These are phyloP conservation scores for Thunnus maccoyii DNA, from an alignment of 2,113 vertebrate species.

Conservation along the genomic window DNA sequence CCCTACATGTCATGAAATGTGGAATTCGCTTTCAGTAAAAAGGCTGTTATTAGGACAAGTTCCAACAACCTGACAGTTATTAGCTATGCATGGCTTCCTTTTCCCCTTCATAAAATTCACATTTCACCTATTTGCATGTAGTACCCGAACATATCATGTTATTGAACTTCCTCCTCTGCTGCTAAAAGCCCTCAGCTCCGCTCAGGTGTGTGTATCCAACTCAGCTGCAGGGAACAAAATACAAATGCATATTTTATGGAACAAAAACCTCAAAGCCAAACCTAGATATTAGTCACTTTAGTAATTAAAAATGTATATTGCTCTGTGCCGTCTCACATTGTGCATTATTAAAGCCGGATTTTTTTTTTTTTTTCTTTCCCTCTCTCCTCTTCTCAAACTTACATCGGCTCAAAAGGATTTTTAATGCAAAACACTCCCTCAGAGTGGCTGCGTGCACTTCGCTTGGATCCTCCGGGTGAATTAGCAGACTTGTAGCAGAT, in stretches of 20 bases:
- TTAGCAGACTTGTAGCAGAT: slow-evolving; percentile 93
- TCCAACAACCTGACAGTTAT: slow-evolving; percentile 46
- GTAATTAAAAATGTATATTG: slow-evolving; percentile 99
- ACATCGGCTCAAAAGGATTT: slow-evolving; percentile 97
- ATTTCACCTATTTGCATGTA: slow-evolving; percentile 57
- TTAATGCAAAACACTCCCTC: slow-evolving; percentile 96
- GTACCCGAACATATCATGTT: slow-evolving; percentile 89
- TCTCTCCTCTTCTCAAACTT: slow-evolving; percentile 87
- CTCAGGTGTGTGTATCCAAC: slow-evolving; percentile 77
- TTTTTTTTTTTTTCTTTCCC: slow-evolving; percentile 53
- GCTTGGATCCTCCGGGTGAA: slow-evolving; percentile 92
- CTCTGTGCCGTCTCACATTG: slow-evolving; percentile 92
- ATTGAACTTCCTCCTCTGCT: slow-evolving; percentile 16
- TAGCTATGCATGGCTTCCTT: slow-evolving; percentile 56
- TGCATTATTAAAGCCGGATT: slow-evolving; percentile 98
- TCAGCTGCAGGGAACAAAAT: slow-evolving; percentile 92
- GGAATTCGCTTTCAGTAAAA: background rate
- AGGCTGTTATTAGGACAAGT: slow-evolving; percentile 23
- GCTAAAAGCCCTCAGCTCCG: slow-evolving; percentile 83
- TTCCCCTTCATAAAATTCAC: slow-evolving; percentile 52
- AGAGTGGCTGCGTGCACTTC: slow-evolving; percentile 89
- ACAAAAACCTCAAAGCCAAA: slow-evolving; percentile 99
- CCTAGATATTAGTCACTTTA: slow-evolving; percentile 99
- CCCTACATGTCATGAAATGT: background rate
- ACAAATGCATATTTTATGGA: slow-evolving; percentile 98